A percentile compares a stretch with the other conserved stretches of the same genome.
Evolutionary conservation across 1,140 invertebrate species (phyloP).

Genomic region (Musca domestica): DNA sequence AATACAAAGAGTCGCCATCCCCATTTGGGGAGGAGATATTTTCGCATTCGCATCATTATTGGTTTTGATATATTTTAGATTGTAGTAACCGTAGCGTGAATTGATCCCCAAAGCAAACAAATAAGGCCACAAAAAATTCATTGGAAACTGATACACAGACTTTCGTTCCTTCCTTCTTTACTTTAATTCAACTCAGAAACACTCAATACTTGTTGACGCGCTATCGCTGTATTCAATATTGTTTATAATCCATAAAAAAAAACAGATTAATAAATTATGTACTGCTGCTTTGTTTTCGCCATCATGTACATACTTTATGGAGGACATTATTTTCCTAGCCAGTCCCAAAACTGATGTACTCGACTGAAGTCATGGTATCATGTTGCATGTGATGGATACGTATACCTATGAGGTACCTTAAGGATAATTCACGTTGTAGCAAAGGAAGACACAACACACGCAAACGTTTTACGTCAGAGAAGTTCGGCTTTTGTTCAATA

Average conservation of each 20-base stretch:
- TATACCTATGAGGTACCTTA: neutral
- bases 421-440: neutral
- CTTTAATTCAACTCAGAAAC: too few species aligned
- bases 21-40: neutral
- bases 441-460: too few species aligned
- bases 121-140: too few species aligned
- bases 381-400: constrained; percentile 14
- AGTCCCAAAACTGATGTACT: neutral
- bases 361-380: neutral
- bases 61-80: constrained; percentile 12
- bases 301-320: neutral
- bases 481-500: neutral
- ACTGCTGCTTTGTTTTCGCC: neutral
- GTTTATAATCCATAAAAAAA: constrained; percentile 11
- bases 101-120: constrained; percentile 16
- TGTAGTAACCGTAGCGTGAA: constrained; percentile 4
- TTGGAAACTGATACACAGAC: too few species aligned
- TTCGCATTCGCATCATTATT: constrained; percentile 4
- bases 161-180: too few species aligned
- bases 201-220: too few species aligned
- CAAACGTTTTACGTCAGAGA: neutral
- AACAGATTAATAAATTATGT: constrained; percentile 21
- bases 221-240: neutral
- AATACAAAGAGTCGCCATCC: neutral
- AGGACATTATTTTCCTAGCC: neutral